Base-by-base conservation (phyloP, 2,797 vertebrate genomes). In the Schizopygopsis pylzovi region DNA sequence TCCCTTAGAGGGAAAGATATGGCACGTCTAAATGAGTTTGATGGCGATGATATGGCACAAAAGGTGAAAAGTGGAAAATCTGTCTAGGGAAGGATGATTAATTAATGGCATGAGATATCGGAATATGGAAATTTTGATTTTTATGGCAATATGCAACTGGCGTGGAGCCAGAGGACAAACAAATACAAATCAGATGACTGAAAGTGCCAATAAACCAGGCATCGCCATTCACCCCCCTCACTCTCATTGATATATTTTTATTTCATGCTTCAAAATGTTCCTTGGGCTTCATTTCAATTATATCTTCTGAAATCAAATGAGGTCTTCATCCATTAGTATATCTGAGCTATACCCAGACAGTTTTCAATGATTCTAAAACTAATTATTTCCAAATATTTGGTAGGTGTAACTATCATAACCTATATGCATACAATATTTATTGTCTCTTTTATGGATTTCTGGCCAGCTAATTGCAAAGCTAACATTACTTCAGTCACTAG, bases 391-490 rank as follows among this genome's bases (percentile, higher is more conserved):
- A 77, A 52, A 13, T 6, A 63, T 67, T 63, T 1, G 10, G 37
- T 43, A 20, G 45, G 10, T n/a, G 22, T 68, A 28, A 43, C 15
- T 28, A 16, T 78, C 47, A 77, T 68, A 12, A 39, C 37, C 8
- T 41, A 79, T 70, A 39, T 45, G 7, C 37, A 59, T 79, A 79
- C 78, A 68, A 45, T 78, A 84, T 81, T 16, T 81, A 65, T 43
- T 33, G 45, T 56, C 18, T 8, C 10, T 54, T 61, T 61, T 28
- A 71, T 67, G 22, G 70, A 72, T 81, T 76, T 81, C 39, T 86
- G 45, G 47, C 43, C 43, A 61, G 59, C 52, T 81, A 87, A 88
- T 76, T 81, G 85, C 83, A 83, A 73, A 85, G 67, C 77, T 81
- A 80, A 81, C 71, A 56, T 71, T 67, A 47, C 45, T 78, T 77